Conservation (phyloP, 2,888 invertebrate genomes). For the Trachelus stipa region DNA sequence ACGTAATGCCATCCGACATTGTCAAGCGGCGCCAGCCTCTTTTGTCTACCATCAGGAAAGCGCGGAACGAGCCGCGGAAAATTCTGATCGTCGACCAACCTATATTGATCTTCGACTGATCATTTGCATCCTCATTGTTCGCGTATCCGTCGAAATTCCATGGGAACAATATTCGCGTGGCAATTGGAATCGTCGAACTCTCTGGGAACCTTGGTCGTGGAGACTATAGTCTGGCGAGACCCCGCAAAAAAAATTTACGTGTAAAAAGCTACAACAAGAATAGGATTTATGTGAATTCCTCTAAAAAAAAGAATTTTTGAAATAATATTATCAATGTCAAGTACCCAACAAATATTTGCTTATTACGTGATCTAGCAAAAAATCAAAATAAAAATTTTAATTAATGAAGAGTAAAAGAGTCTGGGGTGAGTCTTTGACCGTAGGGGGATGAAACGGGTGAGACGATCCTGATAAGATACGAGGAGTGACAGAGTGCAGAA, state of each 20-base stretch:
- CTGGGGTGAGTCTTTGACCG: too few species aligned
- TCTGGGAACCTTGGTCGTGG: background rate
- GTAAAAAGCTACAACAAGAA: too few species aligned
- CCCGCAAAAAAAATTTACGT: too few species aligned
- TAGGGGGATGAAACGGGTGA: background rate
- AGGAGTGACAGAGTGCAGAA: background rate
- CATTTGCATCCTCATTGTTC: slow-evolving; percentile 67
- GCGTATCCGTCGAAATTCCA: slow-evolving; percentile 58
- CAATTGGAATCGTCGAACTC: background rate
- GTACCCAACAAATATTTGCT: too few species aligned
- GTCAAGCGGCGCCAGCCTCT: slow-evolving; percentile 37
- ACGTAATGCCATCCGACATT: slow-evolving; percentile 59
- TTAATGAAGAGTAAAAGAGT: too few species aligned
- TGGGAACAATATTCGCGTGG: slow-evolving; percentile 42
- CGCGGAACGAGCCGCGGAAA: slow-evolving; percentile 56
- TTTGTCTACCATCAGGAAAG: slow-evolving; percentile 47
- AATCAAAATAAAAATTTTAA: too few species aligned
- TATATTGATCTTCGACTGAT: slow-evolving; percentile 66
- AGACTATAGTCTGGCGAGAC: background rate
- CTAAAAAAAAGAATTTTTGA: too few species aligned
- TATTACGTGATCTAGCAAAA: too few species aligned
- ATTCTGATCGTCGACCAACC: slow-evolving; percentile 61
- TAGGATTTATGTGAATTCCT: too few species aligned
- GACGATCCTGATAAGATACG: background rate
- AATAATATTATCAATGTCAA: too few species aligned